A percentile compares a stretch with the other conserved stretches of the same genome.
phyloP scores from a whole-genome alignment of 2,888 invertebrate genomes.

The Harpalus rufipes region DNA sequence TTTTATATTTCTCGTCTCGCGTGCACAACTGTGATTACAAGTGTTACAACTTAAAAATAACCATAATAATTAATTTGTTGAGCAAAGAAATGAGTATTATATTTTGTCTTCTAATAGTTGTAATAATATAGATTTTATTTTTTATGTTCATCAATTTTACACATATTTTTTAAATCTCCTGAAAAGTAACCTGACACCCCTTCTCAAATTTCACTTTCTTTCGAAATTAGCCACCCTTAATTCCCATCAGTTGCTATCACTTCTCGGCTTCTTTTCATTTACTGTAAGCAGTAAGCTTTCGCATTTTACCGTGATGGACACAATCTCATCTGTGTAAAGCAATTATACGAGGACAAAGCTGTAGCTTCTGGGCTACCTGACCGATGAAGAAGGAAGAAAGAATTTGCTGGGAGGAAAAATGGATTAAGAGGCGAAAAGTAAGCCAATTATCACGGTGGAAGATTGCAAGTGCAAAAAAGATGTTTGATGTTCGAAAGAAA shows the following conservation, averaged over 20 bases:
- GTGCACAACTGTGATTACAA: no score
- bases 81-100: no score
- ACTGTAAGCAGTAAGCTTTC: conserved; percentile 1
- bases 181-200: background rate
- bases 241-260: conserved; percentile 37
- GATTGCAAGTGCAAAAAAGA: conserved; percentile 23
- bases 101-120: no score
- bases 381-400: conserved; percentile 11
- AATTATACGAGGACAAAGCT: conserved; percentile 35
- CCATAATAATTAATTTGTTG: no score
- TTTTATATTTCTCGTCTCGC: no score
- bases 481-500: conserved; percentile 14
- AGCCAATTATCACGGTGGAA: conserved; percentile 62
- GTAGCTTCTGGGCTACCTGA: conserved; percentile 20
- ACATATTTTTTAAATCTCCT: background rate
- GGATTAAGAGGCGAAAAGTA: conserved; percentile 56
- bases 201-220: conserved; percentile 29
- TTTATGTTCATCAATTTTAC: background rate
- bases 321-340: conserved; percentile 43
- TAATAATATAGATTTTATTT: no score
- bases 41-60: no score
- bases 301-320: conserved; percentile 19
- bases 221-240: conserved; percentile 13
- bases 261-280: conserved; percentile 38
- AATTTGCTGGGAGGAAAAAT: conserved; percentile 55